phyloP scores from a whole-genome alignment of 2,113 vertebrate genomes.

The Tragelaphus scriptus region DNA sequence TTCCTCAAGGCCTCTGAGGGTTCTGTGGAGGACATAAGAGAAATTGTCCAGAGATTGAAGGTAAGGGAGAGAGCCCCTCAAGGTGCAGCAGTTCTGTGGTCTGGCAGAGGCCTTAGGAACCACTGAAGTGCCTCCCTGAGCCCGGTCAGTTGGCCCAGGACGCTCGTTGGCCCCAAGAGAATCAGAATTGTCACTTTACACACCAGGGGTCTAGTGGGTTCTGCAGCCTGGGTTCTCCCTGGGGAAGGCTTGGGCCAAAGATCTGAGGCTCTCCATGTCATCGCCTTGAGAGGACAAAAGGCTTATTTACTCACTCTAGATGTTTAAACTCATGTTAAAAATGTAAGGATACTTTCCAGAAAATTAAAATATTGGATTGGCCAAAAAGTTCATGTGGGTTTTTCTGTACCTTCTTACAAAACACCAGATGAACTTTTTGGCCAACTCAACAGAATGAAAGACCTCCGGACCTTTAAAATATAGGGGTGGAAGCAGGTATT shows the following conservation, averaged over 20 bases:
- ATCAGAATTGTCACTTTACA: neutral
- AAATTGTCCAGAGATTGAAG: conserved; percentile 93
- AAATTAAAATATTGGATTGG: neutral
- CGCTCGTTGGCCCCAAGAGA: neutral
- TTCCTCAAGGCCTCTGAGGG: conserved; percentile 83
- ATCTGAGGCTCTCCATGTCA: neutral
- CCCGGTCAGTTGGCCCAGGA: neutral
- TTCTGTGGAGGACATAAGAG: conserved; percentile 86
- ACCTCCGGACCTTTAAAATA: neutral
- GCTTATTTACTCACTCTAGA: neutral
- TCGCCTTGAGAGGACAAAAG: neutral
- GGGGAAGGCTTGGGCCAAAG: neutral
- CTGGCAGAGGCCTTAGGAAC: neutral
- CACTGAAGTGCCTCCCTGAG: neutral
- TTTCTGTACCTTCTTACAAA: neutral
- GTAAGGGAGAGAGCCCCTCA: conserved; percentile 71
- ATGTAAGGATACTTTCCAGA: neutral
- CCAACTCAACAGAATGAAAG: neutral
- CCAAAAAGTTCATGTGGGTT: neutral
- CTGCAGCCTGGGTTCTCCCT: neutral
- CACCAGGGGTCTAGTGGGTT: neutral
- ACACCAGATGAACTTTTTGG: neutral
- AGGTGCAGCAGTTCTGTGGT: rapidly evolving
- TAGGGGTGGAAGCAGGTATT: neutral
- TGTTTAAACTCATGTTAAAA: neutral